These are phyloP conservation scores for Pachymerium ferrugineum DNA, from an alignment of 2,888 invertebrate genomes.

Conservation along the genomic window DNA sequence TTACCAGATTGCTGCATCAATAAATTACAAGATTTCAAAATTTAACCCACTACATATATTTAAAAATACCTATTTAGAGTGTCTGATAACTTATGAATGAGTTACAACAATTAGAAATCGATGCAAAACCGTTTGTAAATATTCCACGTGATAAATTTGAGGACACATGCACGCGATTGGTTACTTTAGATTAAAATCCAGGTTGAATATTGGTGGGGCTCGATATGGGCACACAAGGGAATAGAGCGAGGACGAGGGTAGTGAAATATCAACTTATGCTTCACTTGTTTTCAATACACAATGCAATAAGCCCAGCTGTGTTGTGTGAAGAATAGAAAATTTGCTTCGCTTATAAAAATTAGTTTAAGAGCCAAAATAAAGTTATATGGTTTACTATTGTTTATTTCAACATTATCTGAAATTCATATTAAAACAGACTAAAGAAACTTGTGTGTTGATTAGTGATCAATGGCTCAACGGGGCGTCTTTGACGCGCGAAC, in stretches of 20 bases:
- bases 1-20: too few relatives aligned
- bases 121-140: too few relatives aligned
- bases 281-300: background rate
- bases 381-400: too few relatives aligned
- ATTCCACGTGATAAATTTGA: too few relatives aligned
- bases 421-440: background rate
- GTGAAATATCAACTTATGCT: slow-evolving; percentile 6
- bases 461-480: background rate
- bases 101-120: too few relatives aligned
- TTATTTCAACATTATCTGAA: too few relatives aligned
- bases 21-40: too few relatives aligned
- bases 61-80: too few relatives aligned
- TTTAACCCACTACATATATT: too few relatives aligned
- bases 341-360: background rate
- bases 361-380: too few relatives aligned
- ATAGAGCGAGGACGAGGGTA: background rate
- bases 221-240: background rate
- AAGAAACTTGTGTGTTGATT: background rate
- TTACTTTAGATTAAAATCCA: background rate
- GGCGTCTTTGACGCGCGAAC: background rate
- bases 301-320: slow-evolving; percentile 4
- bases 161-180: background rate
- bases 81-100: too few relatives aligned
- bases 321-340: background rate
- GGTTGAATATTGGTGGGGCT: background rate